Evolutionary conservation across 2,797 vertebrate genomes (phyloP).

Genomic region (Lepilemur septentrionalis): DNA sequence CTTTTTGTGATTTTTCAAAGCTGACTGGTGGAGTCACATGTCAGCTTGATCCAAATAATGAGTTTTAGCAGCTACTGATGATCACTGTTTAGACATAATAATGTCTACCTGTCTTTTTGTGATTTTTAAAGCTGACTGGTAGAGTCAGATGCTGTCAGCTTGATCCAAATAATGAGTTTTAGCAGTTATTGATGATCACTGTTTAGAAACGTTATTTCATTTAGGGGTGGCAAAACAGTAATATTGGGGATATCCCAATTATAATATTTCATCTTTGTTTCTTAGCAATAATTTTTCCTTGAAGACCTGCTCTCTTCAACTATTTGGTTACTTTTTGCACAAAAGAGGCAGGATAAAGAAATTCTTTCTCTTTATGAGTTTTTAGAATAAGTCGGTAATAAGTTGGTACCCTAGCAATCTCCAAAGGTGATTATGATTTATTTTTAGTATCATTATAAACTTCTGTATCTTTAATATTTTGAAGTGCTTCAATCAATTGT

Average conservation of each 20-base stretch:
- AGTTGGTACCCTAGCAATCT: neutral
- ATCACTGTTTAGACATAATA: neutral
- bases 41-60: neutral
- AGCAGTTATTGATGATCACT: neutral
- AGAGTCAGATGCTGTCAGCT: neutral
- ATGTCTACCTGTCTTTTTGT: neutral
- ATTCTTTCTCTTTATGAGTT: neutral
- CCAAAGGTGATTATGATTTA: slow-evolving; percentile 18
- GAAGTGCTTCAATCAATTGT: neutral
- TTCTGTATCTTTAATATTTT: neutral
- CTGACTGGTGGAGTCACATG: neutral
- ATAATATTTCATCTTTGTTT: neutral
- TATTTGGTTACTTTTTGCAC: neutral
- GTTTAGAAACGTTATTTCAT: neutral
- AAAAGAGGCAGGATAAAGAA: slow-evolving; percentile 5
- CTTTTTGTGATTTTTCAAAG: neutral
- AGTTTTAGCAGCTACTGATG: neutral
- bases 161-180: neutral
- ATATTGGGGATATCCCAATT: neutral
- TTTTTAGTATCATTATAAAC: slow-evolving; percentile 33
- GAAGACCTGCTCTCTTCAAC: slow-evolving; percentile 24
- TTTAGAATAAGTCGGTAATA: neutral
- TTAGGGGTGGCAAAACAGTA: neutral
- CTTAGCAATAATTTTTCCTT: neutral
- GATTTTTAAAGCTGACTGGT: neutral